Evolutionary conservation across 1,140 invertebrate species (phyloP).

Genomic region (Pseudomyrmex pallidus): DNA sequence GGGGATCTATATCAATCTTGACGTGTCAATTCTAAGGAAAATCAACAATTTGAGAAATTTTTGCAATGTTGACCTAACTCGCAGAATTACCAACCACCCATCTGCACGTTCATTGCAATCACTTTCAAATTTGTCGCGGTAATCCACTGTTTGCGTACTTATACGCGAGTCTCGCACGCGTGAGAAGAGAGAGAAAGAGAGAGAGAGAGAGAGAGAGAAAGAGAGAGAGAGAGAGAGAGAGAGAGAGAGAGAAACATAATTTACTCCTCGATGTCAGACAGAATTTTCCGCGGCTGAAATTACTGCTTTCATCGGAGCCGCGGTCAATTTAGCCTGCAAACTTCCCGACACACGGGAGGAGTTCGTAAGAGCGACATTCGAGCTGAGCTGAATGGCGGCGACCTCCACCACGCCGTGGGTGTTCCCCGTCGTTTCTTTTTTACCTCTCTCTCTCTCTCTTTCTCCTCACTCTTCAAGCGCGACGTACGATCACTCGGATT

Average conservation of each 20-base stretch:
- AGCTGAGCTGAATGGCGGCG: constrained; percentile 44
- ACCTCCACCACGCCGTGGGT: constrained; percentile 59
- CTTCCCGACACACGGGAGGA: constrained; percentile 36
- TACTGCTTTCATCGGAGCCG: constrained; percentile 35
- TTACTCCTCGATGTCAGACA: constrained; percentile 36
- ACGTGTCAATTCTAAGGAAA: background rate
- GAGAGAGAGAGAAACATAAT: constrained; percentile 50
- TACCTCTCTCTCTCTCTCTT: background rate
- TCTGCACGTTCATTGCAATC: background rate
- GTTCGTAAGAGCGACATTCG: constrained; percentile 38
- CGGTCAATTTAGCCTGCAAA: constrained; percentile 47
- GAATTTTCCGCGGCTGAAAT: constrained; percentile 35
- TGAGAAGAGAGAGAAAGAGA: background rate
- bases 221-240: background rate
- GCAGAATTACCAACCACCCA: background rate
- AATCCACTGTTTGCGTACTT: constrained; percentile 30
- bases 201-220: constrained; percentile 39
- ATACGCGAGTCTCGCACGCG: constrained; percentile 14
- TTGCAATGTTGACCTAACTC: background rate
- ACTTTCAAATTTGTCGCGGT: constrained; percentile 44
- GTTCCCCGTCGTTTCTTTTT: constrained; percentile 35
- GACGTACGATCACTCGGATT: constrained; percentile 52
- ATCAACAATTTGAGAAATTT: background rate
- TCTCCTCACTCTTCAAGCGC: background rate
- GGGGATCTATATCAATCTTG: background rate